Evolutionary conservation across 2,888 invertebrate genomes (phyloP), one percentile per base, ranked within the genome.

Genomic region (Dicroscelio sp.): DNA sequence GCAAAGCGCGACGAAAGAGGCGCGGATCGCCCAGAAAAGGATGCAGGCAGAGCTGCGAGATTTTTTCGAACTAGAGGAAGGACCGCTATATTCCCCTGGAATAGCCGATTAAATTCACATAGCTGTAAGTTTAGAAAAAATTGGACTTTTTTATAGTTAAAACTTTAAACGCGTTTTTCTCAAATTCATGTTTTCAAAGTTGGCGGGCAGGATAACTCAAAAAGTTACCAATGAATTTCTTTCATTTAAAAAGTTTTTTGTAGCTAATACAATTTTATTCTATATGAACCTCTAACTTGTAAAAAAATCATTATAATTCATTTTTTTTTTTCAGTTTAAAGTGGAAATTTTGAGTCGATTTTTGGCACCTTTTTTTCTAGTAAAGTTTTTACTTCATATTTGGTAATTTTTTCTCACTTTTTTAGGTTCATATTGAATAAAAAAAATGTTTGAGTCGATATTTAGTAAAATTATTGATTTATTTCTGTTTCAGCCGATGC

Each of bases 161-260:
- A 76, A 76, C 76, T 73, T 73, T 52, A 73, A 73, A 73, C 52
- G 48, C 48, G 71, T 71, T 71, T 71, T 71, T 38, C 43, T 71
- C 43, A 27, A 48, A 71, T 25, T 25, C 25, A 25, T 71, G 10
- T 71, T 71, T 71, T 71, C 27, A 38, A 38, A 71, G 5, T 43
- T 31, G 38, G 71, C 43, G 35, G 38, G 17, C 35, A 43, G 23
- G 60, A 60, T 60, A 60, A 60, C 60, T 65, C 69, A 69, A 69
- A 69, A 69, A 69, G 43, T 69, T 69, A 23, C 23, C 43, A 38
- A 38, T 25, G 10, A 33, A 69, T 69, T 69, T 6, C 20, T 6
- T 65, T 65, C 10, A 33, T 65, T 12, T 6, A 65, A 65, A 65
- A 31, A 65, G 23, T 20, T 33, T 33, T 33, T 63, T 27, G n/a